phyloP scores from a whole-genome alignment of 1,140 invertebrate species.

The Drosophila pachea region DNA sequence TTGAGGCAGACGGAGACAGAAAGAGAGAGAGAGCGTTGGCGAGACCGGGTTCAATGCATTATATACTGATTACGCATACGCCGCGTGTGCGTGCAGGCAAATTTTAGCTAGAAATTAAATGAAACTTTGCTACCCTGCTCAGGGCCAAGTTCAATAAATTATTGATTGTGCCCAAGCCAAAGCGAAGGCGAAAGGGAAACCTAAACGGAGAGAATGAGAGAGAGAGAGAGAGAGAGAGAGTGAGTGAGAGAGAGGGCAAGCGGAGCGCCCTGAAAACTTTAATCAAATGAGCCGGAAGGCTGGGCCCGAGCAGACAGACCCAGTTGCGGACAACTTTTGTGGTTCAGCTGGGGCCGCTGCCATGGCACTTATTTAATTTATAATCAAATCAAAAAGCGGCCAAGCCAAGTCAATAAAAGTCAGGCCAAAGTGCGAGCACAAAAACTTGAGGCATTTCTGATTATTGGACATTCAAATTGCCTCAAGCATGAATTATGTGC shows the following conservation, averaged over 20 bases:
- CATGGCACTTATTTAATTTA: constrained; percentile 66
- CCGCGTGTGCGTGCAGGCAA: constrained; percentile 17
- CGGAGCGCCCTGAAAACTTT: constrained; percentile 23
- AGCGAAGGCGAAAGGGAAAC: neutral
- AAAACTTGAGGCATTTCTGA: constrained; percentile 69
- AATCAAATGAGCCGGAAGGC: constrained; percentile 36
- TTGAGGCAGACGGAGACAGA: constrained; percentile 2
- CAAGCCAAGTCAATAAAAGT: constrained; percentile 69
- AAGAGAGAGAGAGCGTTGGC: neutral
- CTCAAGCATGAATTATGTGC: constrained; percentile 75
- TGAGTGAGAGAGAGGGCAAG: neutral
- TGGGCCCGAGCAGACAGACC: neutral
- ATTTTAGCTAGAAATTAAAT: constrained; percentile 48
- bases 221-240: neutral
- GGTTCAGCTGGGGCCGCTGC: constrained; percentile 32
- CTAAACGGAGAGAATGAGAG: neutral
- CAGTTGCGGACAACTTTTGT: constrained; percentile 29
- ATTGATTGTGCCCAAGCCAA: constrained; percentile 47
- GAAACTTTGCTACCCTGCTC: constrained; percentile 39
- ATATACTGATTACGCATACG: constrained; percentile 49
- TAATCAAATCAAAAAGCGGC: constrained; percentile 65
- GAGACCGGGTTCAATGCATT: constrained; percentile 57
- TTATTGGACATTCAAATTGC: constrained; percentile 73
- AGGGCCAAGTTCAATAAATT: constrained; percentile 51
- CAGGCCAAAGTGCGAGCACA: constrained; percentile 38